Evolutionary conservation across 2,113 vertebrate species (phyloP).

Genomic region (Axis porcinus): DNA sequence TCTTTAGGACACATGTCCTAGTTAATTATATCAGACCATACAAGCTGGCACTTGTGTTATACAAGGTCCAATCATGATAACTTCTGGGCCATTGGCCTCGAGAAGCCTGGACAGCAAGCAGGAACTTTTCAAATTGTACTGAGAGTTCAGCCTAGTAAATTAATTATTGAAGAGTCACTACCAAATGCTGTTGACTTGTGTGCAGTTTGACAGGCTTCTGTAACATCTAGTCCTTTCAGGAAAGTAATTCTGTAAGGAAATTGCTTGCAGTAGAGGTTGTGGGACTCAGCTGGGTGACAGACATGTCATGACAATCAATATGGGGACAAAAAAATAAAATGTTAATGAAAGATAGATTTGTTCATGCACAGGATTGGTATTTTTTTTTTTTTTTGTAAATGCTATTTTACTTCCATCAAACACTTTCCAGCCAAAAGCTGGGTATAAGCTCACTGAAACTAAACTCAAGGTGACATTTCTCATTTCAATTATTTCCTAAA

Average conservation of each 20-base stretch:
- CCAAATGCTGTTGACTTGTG: conserved; percentile 33
- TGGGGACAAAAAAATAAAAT: background rate
- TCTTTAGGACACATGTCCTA: background rate
- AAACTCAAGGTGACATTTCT: conserved; percentile 64
- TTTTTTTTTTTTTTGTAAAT: conserved; percentile 27
- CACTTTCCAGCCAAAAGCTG: background rate
- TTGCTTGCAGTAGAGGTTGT: conserved; percentile 37
- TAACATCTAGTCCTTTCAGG: conserved; percentile 2
- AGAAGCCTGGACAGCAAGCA: background rate
- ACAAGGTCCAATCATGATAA: background rate
- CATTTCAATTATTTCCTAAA: conserved; percentile 64
- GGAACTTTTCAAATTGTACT: background rate
- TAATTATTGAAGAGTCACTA: conserved; percentile 46
- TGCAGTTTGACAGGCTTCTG: conserved; percentile 38
- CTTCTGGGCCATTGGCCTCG: background rate
- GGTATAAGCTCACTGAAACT: background rate
- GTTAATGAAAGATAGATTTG: conserved; percentile 49
- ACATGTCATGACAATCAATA: conserved; percentile 31
- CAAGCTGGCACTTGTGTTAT: background rate
- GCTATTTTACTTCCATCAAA: conserved; percentile 39
- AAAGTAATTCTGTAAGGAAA: conserved; percentile 69
- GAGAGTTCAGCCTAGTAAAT: background rate
- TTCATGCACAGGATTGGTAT: background rate
- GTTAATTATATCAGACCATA: background rate
- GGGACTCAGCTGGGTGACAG: conserved; percentile 45